Evolutionary conservation across 2,113 vertebrate genomes (phyloP).

Genomic region (Mustela lutreola): DNA sequence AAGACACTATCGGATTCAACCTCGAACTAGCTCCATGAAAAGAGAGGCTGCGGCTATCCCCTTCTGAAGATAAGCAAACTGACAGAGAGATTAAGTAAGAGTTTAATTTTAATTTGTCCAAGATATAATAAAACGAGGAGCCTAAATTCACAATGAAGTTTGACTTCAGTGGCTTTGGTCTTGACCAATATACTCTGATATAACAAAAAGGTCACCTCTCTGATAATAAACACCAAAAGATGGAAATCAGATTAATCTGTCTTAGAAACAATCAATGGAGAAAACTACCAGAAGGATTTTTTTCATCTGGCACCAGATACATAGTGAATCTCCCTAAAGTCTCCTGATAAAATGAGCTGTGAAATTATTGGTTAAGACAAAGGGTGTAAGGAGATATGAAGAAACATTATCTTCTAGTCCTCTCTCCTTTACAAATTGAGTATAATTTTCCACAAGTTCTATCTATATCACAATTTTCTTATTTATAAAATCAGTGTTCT

Average conservation of each 20-base stretch:
- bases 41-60: not conserved
- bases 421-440: not conserved
- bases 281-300: not conserved
- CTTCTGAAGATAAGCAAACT: not conserved
- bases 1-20: not conserved
- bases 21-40: no score
- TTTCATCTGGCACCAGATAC: not conserved
- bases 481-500: constrained; percentile 20
- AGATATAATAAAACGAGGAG: not conserved
- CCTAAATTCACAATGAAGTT: not conserved
- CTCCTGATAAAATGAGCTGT: not conserved
- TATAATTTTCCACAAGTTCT: not conserved
- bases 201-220: not conserved
- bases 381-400: not conserved
- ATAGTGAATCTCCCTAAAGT: not conserved
- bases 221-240: not conserved
- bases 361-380: not conserved
- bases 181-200: not conserved
- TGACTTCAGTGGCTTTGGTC: not conserved
- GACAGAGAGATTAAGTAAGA: not conserved
- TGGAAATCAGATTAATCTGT: not conserved
- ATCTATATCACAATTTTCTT: not conserved
- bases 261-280: not conserved
- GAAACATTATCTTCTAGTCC: not conserved
- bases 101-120: not conserved